Conservation (phyloP, 2,113 vertebrate genomes). For the Maccullochella peelii region DNA sequence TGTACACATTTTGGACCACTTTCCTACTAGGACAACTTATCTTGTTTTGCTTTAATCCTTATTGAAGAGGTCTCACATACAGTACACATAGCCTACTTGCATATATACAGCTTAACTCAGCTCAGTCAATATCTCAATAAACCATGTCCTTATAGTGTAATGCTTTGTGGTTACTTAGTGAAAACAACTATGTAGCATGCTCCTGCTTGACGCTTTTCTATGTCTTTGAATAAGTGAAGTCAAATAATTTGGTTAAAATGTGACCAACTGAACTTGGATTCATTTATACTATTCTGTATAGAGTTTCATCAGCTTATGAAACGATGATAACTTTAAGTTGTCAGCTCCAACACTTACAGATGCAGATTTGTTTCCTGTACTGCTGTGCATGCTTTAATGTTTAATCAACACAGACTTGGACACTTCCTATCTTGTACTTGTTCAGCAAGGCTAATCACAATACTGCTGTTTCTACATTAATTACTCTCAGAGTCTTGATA, state of each 20-base stretch:
- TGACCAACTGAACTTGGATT: slow-evolving; percentile 6
- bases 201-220: neutral
- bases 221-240: neutral
- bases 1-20: neutral
- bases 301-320: slow-evolving; percentile 18
- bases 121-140: neutral
- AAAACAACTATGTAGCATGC: neutral
- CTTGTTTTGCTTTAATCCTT: neutral
- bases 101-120: neutral
- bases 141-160: neutral
- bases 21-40: too few species aligned
- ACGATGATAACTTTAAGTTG: slow-evolving; percentile 9
- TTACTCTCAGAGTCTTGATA: slow-evolving; percentile 62
- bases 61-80: neutral
- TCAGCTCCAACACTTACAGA: slow-evolving; percentile 10
- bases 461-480: slow-evolving; percentile 61
- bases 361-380: slow-evolving; percentile 19
- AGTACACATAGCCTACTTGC: neutral
- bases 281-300: neutral
- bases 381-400: slow-evolving; percentile 27
- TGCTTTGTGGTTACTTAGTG: neutral
- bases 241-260: slow-evolving; percentile 20
- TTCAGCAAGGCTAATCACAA: slow-evolving; percentile 65
- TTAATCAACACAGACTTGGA: slow-evolving; percentile 47
- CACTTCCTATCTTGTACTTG: slow-evolving; percentile 52